A percentile compares a stretch with the other conserved stretches of the same genome.
These are phyloP conservation scores for Diorhabda sublineata DNA, from an alignment of 1,140 invertebrate species.

Conservation along the genomic window DNA sequence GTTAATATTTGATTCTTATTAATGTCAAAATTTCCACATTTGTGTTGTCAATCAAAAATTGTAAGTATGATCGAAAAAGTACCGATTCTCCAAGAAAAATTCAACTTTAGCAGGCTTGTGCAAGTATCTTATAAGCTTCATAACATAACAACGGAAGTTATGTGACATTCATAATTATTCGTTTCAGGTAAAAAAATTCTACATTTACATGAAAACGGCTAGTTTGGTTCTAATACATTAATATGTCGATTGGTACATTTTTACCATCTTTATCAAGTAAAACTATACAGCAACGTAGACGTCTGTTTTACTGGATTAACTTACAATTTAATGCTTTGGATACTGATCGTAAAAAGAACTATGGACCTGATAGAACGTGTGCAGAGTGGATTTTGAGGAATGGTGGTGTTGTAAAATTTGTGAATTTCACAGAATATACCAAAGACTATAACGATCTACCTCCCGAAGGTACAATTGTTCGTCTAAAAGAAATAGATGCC, in stretches of 20 bases:
- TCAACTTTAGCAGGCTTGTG: too few relatives aligned
- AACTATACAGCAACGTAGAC: conserved; percentile 10
- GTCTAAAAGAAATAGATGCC: conserved; percentile 70
- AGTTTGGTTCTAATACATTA: neutral
- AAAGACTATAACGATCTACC: conserved; percentile 71
- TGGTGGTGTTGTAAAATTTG: conserved; percentile 72
- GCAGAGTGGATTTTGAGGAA: conserved; percentile 86
- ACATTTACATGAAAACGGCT: conserved; percentile 62
- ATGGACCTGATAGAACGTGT: conserved; percentile 80
- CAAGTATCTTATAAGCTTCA: too few relatives aligned
- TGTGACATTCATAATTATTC: too few relatives aligned
- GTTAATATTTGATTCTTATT: too few relatives aligned
- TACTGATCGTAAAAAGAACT: conserved; percentile 59
- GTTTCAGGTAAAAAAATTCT: too few relatives aligned
- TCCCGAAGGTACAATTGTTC: conserved; percentile 46
- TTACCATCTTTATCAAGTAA: neutral
- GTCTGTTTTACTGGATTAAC: conserved; percentile 50
- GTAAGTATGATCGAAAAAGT: too few relatives aligned
- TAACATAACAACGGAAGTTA: too few relatives aligned
- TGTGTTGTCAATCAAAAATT: too few relatives aligned
- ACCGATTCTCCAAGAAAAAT: too few relatives aligned
- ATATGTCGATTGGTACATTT: neutral
- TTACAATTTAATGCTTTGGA: conserved; percentile 64
- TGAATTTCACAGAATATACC: conserved; percentile 51
- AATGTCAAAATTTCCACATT: too few relatives aligned